A percentile compares a stretch with the other conserved stretches of the same genome.
Conservation (phyloP, 2,797 vertebrate species). For the Myripristis murdjan region DNA sequence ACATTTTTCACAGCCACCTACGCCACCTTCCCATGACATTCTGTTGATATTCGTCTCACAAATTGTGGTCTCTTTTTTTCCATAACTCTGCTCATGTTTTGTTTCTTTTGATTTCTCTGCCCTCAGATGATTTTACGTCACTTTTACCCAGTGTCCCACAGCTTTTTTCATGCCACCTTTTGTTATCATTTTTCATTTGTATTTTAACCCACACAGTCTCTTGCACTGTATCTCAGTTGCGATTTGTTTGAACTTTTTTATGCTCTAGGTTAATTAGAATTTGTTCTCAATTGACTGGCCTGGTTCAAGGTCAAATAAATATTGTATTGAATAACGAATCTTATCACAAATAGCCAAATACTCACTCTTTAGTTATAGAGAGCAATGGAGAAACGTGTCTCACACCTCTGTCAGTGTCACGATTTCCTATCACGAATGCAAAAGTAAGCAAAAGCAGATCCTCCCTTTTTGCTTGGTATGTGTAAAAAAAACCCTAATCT, state of each 20-base stretch:
- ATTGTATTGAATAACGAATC: background rate
- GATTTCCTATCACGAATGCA: constrained; percentile 9
- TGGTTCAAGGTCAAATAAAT: background rate
- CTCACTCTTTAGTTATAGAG: background rate
- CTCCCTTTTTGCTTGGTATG: background rate
- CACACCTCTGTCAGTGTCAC: constrained; percentile 25
- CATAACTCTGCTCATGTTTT: background rate
- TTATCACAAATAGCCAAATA: background rate
- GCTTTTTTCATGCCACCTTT: too few relatives aligned
- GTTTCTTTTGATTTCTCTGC: background rate
- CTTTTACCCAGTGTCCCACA: background rate
- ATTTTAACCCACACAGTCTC: background rate
- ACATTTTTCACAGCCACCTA: background rate
- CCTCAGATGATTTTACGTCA: constrained; percentile 3
- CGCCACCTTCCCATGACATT: background rate
- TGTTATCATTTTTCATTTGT: background rate
- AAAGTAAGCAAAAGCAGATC: constrained; percentile 7
- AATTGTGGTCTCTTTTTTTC: background rate
- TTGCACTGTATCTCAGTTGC: background rate
- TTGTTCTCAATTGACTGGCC: background rate
- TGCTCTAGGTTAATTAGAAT: background rate
- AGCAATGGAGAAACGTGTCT: background rate
- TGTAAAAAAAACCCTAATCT: constrained; percentile 14
- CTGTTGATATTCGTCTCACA: background rate
- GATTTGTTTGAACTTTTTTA: too few relatives aligned